Percentiles rank a stretch among this genome's conserved stretches.
Evolutionary conservation across 2,113 vertebrate species (phyloP).

Genomic region (Emberiza fucata): DNA sequence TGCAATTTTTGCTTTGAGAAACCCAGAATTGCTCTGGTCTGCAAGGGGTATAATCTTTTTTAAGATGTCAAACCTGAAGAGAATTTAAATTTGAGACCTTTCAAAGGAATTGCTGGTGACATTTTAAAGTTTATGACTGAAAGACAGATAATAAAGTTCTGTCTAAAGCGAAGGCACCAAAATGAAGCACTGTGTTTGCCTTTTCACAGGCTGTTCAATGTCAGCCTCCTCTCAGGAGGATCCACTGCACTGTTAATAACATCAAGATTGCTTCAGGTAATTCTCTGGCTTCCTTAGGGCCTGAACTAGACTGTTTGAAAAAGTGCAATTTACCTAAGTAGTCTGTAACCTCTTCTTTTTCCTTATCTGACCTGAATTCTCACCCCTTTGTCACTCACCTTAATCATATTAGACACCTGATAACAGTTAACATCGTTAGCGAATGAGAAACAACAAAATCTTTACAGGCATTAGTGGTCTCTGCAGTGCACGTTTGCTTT

Average conservation of each 20-base stretch:
- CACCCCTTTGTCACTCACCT: not conserved
- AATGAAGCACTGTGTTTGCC: not conserved
- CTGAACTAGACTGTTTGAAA: constrained; percentile 4
- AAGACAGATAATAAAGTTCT: not conserved
- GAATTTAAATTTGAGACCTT: not conserved
- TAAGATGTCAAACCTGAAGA: not conserved
- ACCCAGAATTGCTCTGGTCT: not conserved
- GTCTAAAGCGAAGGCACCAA: not conserved
- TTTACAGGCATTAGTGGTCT: not conserved
- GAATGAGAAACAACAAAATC: not conserved
- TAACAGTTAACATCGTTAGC: constrained; percentile 22
- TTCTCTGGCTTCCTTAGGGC: not conserved
- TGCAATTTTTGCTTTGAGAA: not conserved
- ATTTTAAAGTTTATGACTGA: not conserved
- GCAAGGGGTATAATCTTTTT: not conserved
- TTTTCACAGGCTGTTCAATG: not conserved
- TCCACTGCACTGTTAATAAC: not conserved
- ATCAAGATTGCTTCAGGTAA: not conserved
- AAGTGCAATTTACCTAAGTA: not conserved
- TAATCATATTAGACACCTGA: constrained; percentile 33
- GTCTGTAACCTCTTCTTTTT: not conserved
- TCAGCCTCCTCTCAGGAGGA: not conserved
- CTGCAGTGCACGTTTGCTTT: not conserved
- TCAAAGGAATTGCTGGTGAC: not conserved
- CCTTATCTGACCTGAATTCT: constrained; percentile 24